Evolutionary conservation across 1,140 invertebrate species (phyloP).

Genomic region (Daktulosphaira vitifoliae): DNA sequence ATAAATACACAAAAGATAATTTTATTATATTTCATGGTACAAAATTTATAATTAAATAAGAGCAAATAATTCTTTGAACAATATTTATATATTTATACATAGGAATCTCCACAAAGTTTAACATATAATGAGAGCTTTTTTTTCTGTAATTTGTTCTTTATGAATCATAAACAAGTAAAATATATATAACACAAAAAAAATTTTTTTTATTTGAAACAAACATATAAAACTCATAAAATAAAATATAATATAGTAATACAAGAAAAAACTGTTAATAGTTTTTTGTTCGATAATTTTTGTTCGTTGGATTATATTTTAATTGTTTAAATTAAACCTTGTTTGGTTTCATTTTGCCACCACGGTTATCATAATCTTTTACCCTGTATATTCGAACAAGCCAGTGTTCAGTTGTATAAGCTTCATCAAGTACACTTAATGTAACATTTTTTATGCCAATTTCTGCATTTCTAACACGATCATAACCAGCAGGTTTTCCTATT

Average conservation of each 20-base stretch:
- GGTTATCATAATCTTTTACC: constrained; percentile 80
- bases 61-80: no score
- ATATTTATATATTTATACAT: no score
- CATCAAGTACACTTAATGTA: constrained; percentile 82
- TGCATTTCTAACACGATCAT: constrained; percentile 79
- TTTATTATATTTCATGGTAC: no score
- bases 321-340: constrained; percentile 21
- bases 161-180: no score
- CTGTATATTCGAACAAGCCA: constrained; percentile 93
- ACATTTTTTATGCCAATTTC: constrained; percentile 95
- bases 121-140: no score
- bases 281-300: constrained; percentile 17
- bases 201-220: no score
- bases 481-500: constrained; percentile 73
- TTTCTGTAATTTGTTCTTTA: no score
- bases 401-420: constrained; percentile 91
- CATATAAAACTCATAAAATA: neutral
- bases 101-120: no score
- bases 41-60: no score
- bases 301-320: neutral
- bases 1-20: no score
- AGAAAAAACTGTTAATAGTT: neutral
- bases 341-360: constrained; percentile 47
- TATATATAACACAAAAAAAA: no score
- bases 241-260: constrained; percentile 4